phyloP scores from a whole-genome alignment of 2,797 vertebrate species.

The Alosa sapidissima region DNA sequence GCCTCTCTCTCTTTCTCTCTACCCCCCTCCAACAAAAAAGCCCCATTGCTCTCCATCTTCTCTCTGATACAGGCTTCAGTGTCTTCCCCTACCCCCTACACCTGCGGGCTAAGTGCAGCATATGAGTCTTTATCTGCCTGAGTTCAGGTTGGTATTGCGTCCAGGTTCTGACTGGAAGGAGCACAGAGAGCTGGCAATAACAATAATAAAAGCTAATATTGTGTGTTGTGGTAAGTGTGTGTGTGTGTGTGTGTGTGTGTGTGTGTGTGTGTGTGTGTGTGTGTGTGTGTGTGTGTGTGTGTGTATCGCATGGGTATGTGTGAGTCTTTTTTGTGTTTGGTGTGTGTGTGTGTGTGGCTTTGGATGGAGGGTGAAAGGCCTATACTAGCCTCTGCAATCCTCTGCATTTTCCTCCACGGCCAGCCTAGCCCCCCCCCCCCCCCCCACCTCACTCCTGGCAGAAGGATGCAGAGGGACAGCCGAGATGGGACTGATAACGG shows the following conservation, averaged over 20 bases:
- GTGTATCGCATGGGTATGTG: neutral
- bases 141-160: constrained; percentile 72
- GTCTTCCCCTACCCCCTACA: constrained; percentile 65
- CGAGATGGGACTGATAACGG: neutral
- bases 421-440: neutral
- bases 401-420: neutral
- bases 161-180: constrained; percentile 34
- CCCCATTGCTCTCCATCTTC: constrained; percentile 62
- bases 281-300: neutral
- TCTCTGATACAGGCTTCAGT: constrained; percentile 70
- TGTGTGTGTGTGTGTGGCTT: neutral
- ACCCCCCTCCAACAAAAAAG: neutral
- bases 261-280: neutral
- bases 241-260: neutral
- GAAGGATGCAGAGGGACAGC: neutral
- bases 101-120: constrained; percentile 70
- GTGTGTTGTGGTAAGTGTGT: neutral
- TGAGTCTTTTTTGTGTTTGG: no score
- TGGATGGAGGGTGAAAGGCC: constrained; percentile 51
- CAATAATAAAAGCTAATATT: constrained; percentile 60
- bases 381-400: constrained; percentile 50
- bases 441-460: neutral
- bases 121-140: constrained; percentile 78
- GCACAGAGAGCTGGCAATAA: constrained; percentile 47
- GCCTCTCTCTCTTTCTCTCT: neutral